Evolutionary conservation across 2,888 invertebrate genomes (phyloP).

Genomic region (Dinocampus coccinellae): DNA sequence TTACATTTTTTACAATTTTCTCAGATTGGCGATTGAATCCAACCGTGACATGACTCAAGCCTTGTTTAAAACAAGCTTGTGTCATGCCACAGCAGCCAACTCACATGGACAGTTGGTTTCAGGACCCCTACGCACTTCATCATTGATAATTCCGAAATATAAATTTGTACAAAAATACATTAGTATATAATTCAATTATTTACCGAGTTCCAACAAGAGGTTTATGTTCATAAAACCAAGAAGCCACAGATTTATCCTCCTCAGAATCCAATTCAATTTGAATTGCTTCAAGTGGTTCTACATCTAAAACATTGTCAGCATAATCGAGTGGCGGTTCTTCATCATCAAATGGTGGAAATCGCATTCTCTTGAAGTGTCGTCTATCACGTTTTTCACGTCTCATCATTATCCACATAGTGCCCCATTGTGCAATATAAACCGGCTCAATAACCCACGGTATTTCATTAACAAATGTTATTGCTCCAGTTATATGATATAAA

Average conservation of each 20-base stretch:
- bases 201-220: constrained; percentile 92
- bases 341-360: constrained; percentile 99
- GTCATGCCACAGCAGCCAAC: constrained; percentile 56
- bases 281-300: constrained; percentile 98
- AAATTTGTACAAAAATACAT: not conserved
- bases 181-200: constrained; percentile 51
- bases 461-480: constrained; percentile 99
- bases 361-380: constrained; percentile 98
- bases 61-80: constrained; percentile 58
- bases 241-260: constrained; percentile 90
- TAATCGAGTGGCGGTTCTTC: constrained; percentile 99
- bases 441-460: constrained; percentile 99
- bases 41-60: constrained; percentile 49
- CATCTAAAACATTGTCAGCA: constrained; percentile 98
- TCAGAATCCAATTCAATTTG: constrained; percentile 97
- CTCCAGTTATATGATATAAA: constrained; percentile 98
- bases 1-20: constrained; percentile 4
- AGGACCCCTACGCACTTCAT: constrained; percentile 70
- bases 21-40: constrained; percentile 61
- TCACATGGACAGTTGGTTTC: constrained; percentile 66
- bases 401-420: constrained; percentile 99
- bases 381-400: constrained; percentile 98
- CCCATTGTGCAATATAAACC: constrained; percentile 99
- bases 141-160: constrained; percentile 45
- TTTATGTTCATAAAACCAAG: constrained; percentile 99